phyloP scores from a whole-genome alignment of 2,797 vertebrate species.

The Galaxias olidus region DNA sequence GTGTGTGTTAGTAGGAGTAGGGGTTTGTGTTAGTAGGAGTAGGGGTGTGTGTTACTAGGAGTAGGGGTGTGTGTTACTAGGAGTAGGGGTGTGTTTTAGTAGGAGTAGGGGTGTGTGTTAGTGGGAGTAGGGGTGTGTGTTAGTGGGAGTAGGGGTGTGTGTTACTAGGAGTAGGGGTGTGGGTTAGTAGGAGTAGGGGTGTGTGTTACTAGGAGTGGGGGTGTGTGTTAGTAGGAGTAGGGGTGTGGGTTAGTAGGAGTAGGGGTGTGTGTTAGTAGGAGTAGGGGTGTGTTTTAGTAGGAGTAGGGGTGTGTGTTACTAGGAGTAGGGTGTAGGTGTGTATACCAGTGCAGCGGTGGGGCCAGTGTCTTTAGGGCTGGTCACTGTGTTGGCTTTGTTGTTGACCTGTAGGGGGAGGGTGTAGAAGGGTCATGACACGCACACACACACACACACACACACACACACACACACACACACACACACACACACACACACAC shows the following conservation, averaged over 20 bases:
- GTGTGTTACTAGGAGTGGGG: constrained; percentile 36
- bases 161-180: too few species aligned
- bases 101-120: not conserved
- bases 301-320: constrained; percentile 38
- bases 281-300: constrained; percentile 39
- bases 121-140: too few species aligned
- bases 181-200: too few species aligned
- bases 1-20: constrained; percentile 1
- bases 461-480: constrained; percentile 10
- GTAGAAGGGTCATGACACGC: constrained; percentile 71
- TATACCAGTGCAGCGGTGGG: constrained; percentile 80
- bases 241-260: too few species aligned
- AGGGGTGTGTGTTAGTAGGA: constrained; percentile 38
- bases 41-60: too few species aligned
- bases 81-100: not conserved
- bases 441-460: constrained; percentile 33
- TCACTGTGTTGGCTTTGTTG: constrained; percentile 84
- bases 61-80: too few species aligned
- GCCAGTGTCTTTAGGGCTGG: constrained; percentile 82
- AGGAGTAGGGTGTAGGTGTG: constrained; percentile 45
- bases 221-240: too few species aligned
- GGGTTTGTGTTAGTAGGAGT: too few species aligned
- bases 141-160: too few species aligned
- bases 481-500: constrained; percentile 1
- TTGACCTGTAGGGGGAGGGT: constrained; percentile 77